Percentiles rank a stretch among this genome's conserved stretches.
Conservation (phyloP, 2,797 vertebrate species). For the Garrulus glandarius region DNA sequence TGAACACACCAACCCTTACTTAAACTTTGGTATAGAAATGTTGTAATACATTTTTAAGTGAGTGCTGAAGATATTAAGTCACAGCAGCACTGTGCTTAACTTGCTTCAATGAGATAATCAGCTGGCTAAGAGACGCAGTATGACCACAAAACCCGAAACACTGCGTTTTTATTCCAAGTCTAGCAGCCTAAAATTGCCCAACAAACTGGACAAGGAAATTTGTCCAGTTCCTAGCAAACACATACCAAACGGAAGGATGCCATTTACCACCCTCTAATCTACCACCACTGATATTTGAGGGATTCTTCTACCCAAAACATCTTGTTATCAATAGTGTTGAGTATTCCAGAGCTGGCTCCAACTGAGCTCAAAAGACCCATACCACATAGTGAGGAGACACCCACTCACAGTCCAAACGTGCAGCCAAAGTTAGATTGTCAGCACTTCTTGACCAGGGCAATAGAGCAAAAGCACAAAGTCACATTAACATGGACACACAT, state of each 20-base stretch:
- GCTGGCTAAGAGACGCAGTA: not conserved
- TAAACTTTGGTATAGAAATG: not conserved
- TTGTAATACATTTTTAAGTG: not conserved
- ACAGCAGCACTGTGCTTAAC: not conserved
- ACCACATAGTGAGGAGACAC: not conserved
- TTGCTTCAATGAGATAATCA: not conserved
- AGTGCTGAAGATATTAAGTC: not conserved
- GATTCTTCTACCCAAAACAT: not conserved
- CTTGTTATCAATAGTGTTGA: not conserved
- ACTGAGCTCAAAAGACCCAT: not conserved
- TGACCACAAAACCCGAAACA: not conserved
- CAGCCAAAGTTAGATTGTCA: not conserved
- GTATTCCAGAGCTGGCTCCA: not conserved
- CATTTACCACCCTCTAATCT: not conserved
- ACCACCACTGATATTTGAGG: not conserved
- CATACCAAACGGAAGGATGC: not conserved
- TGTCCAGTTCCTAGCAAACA: not conserved
- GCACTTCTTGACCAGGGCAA: not conserved
- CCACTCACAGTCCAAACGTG: accelerated
- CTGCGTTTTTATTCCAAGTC: not conserved
- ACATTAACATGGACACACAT: accelerated
- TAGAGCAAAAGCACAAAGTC: not conserved
- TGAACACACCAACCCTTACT: not conserved
- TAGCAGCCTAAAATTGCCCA: not conserved
- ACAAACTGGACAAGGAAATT: not conserved